Conservation (phyloP, 1,140 invertebrate genomes). For the Lamellibrachia luymesi region DNA sequence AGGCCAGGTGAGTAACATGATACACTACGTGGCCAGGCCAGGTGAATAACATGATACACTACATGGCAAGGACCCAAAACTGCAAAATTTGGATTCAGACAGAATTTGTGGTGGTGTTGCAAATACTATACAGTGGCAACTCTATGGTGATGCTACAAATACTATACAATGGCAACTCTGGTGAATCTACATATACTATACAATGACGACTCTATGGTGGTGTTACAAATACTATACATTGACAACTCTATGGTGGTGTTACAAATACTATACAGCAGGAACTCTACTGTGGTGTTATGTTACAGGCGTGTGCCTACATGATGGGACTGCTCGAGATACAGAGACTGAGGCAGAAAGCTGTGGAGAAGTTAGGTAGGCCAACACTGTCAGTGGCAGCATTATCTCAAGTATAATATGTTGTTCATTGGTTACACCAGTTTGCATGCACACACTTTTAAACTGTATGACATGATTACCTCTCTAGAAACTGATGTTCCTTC, state of each 20-base stretch:
- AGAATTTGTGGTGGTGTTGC: neutral
- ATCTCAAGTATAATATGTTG: too few species aligned
- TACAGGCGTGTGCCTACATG: slow-evolving; percentile 58
- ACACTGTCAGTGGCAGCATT: too few species aligned
- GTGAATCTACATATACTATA: too few species aligned
- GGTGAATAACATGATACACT: neutral
- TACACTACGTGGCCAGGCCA: neutral
- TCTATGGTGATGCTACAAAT: too few species aligned
- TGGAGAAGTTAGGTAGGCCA: slow-evolving; percentile 47
- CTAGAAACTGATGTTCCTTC: too few species aligned
- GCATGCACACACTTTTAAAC: too few species aligned
- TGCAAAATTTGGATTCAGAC: neutral
- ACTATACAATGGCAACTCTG: too few species aligned
- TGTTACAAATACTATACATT: neutral
- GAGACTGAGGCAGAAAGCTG: slow-evolving; percentile 51
- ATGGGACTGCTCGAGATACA: slow-evolving; percentile 59
- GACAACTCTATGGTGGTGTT: neutral
- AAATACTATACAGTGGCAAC: neutral
- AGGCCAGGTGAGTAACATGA: too few species aligned
- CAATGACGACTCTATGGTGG: too few species aligned
- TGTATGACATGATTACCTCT: too few species aligned
- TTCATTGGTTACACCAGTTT: too few species aligned
- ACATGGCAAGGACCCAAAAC: neutral
- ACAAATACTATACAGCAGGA: neutral
- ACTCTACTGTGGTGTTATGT: neutral